Base-by-base conservation (phyloP, 2,888 invertebrate genomes). In the Lithophane socia region DNA sequence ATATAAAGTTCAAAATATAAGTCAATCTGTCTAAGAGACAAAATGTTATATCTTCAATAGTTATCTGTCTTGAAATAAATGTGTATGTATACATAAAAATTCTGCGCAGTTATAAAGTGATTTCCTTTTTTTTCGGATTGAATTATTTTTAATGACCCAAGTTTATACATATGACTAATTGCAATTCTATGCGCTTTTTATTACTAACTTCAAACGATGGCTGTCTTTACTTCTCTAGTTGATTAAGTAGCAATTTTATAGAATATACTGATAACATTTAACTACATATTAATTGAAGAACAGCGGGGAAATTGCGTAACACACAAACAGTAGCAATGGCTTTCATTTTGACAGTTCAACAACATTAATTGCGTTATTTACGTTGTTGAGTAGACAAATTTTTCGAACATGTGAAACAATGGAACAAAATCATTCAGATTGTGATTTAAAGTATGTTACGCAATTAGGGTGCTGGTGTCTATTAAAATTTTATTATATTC, bases 1-100 rank as follows among this genome's bases (percentile, higher is more conserved):
- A 82, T 80, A 74, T 85, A 83, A 84, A 79, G 82, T 86, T 89
- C 83, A 85, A 89, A 87, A 85, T 87, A 83, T 87, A 85, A 85
- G 87, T 89, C 89, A 89, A 88, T 86, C 83, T 80, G 82, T 76
- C 75, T 86, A 80, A 73, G 75, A 84, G 80, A 84, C 84, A 75
- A 79, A 77, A 73, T 85, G 63, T 75, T 84, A 84, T 84, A 82
- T 73, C 79, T 85, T 83, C 80, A 80, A 78, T 80, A 74, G 65
- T 74, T 75, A 71, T 68, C 69, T 68, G 60, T 73, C 60, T 72
- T 73, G 47, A 70, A 66, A 75, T 70, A 73, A 67, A 73, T 63
- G 29, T 75, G 16, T 63, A 68, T 75, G 60, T 64, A 54, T 49
- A 73, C 58, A 72, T 56, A 44, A 72, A 73, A 44, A 61, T 72